These are phyloP conservation scores for Apteryx owenii DNA, from an alignment of 2,113 vertebrate species.

Conservation along the genomic window DNA sequence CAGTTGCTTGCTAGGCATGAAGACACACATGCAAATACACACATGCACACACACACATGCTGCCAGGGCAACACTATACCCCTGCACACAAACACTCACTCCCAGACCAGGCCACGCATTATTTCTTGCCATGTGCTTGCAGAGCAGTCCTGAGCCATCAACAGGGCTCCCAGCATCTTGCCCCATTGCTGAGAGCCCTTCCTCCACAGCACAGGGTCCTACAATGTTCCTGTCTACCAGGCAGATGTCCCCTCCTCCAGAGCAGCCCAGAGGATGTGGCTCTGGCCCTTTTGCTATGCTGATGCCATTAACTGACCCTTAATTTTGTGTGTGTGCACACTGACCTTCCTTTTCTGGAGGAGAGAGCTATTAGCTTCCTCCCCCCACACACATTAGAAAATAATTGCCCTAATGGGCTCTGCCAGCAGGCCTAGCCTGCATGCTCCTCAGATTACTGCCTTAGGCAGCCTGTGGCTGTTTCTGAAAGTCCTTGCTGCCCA, in stretches of 20 bases:
- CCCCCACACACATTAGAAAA: background rate
- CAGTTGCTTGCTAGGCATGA: background rate
- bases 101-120: background rate
- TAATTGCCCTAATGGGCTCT: background rate
- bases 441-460: background rate
- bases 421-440: fast-evolving
- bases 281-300: background rate
- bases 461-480: background rate
- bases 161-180: fast-evolving
- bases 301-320: background rate
- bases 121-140: background rate
- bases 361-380: background rate
- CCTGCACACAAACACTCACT: background rate
- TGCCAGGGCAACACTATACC: background rate
- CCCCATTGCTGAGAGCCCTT: background rate
- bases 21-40: background rate
- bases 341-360: background rate
- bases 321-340: background rate
- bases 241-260: background rate
- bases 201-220: background rate
- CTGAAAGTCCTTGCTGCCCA: background rate
- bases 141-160: background rate
- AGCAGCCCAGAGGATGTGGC: background rate
- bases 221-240: background rate
- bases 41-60: background rate